Evolutionary conservation across 2,888 invertebrate species (phyloP).

Genomic region (Parnassius glacialis): DNA sequence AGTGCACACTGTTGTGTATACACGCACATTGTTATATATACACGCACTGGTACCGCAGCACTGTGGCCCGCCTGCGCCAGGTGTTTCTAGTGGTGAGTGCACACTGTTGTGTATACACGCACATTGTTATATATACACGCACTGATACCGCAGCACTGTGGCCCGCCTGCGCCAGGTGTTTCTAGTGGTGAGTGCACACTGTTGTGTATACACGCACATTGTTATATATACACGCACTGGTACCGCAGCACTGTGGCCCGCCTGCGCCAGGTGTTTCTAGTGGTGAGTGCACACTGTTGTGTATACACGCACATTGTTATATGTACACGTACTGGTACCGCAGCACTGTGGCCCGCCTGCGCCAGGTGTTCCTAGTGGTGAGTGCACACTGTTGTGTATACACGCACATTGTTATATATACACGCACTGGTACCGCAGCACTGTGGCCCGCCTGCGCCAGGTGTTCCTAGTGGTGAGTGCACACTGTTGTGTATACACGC

Average conservation of each 20-base stretch:
- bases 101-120: background rate
- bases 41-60: constrained; percentile 99
- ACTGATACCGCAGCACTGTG: constrained; percentile 98
- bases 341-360: constrained; percentile 96
- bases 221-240: constrained; percentile 65
- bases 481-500: constrained; percentile 96
- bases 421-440: background rate
- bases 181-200: constrained; percentile 92
- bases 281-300: too few relatives aligned
- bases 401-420: background rate
- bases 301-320: too few relatives aligned
- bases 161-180: constrained; percentile 98
- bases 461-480: constrained; percentile 98
- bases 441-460: constrained; percentile 62
- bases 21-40: too few relatives aligned
- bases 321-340: too few relatives aligned
- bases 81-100: constrained; percentile 92
- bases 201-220: too few relatives aligned
- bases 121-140: background rate
- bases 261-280: too few relatives aligned
- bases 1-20: too few relatives aligned
- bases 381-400: constrained; percentile 46
- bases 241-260: too few relatives aligned
- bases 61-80: constrained; percentile 95
- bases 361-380: constrained; percentile 96